Evolutionary conservation across 2,888 invertebrate species (phyloP).

Genomic region (Strigamia transsilvanica): DNA sequence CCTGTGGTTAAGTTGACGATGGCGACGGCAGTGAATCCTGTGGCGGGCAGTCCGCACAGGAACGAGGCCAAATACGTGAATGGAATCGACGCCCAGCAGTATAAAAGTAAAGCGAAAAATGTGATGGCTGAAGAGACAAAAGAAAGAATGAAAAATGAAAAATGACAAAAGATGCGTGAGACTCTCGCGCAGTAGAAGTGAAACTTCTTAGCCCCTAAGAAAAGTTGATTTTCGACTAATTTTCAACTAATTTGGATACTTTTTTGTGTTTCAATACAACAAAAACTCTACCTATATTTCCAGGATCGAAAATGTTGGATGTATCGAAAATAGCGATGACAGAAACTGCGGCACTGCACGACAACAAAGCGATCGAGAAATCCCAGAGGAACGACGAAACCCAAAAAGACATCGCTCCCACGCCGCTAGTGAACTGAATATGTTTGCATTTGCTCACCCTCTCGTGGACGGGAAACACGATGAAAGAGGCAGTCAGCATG

Average conservation of each 20-base stretch:
- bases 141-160: background rate
- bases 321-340: constrained; percentile 63
- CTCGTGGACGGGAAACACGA: constrained; percentile 62
- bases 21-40: background rate
- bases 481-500: constrained; percentile 66
- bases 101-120: constrained; percentile 68
- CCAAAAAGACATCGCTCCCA: constrained; percentile 65
- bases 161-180: too few species aligned
- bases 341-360: constrained; percentile 62
- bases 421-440: constrained; percentile 64
- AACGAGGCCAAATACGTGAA: constrained; percentile 72
- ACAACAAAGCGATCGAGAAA: constrained; percentile 63
- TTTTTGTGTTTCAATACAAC: too few species aligned
- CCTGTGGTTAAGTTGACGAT: constrained; percentile 11
- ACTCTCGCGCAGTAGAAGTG: too few species aligned
- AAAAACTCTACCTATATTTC: background rate
- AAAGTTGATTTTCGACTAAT: too few species aligned
- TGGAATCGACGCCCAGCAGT: constrained; percentile 72
- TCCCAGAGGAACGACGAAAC: constrained; percentile 65
- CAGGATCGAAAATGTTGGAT: constrained; percentile 60
- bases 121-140: constrained; percentile 64
- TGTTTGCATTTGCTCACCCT: constrained; percentile 62
- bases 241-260: too few species aligned
- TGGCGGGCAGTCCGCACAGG: constrained; percentile 61
- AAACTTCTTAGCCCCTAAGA: too few species aligned